Conservation (phyloP, 2,797 vertebrate genomes). For the Gymnothorax javanicus region DNA sequence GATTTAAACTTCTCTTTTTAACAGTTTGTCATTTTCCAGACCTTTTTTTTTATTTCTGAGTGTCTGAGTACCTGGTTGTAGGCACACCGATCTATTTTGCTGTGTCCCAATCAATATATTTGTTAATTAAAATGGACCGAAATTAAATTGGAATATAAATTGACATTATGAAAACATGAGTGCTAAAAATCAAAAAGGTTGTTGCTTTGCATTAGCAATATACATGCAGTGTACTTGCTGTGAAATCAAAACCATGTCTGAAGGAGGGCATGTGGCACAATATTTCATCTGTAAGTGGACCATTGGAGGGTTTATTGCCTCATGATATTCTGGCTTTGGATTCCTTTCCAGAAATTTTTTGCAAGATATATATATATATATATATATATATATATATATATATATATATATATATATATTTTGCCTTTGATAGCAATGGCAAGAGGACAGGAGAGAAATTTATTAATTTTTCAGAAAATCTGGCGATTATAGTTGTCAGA, state of each 20-base stretch:
- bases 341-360: not conserved
- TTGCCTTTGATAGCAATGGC: not conserved
- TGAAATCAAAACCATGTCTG: not conserved
- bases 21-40: not conserved
- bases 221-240: not conserved
- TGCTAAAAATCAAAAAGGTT: not conserved
- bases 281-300: not conserved
- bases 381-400: not conserved
- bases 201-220: too few species aligned
- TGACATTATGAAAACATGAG: not conserved
- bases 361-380: too few species aligned
- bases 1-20: not conserved
- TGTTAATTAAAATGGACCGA: too few species aligned
- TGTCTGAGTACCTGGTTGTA: not conserved
- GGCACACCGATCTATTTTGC: not conserved
- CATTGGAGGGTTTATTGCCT: not conserved
- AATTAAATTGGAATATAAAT: not conserved
- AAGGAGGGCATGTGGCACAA: not conserved
- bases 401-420: not conserved
- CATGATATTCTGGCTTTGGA: not conserved
- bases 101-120: too few species aligned
- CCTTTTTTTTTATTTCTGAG: not conserved
- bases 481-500: not conserved
- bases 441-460: not conserved
- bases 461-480: not conserved